A percentile compares a stretch with the other conserved stretches of the same genome.
Conservation (phyloP, 2,113 vertebrate genomes). For the Sceloporus undulatus region DNA sequence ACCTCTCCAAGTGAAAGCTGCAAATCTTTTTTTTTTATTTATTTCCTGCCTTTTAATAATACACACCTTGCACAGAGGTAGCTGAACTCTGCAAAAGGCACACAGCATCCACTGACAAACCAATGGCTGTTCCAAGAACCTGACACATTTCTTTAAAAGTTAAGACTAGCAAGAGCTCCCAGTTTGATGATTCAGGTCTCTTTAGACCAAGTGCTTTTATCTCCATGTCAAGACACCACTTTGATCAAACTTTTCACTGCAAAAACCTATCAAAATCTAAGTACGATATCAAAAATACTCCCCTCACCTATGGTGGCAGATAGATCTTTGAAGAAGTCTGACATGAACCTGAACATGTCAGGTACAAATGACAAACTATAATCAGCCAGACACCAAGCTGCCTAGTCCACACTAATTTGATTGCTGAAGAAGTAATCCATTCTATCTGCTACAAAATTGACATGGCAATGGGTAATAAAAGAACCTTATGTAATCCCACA, state of each 20-base stretch:
- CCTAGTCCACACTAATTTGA: neutral
- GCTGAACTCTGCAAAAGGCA: constrained; percentile 26
- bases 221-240: neutral
- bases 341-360: constrained; percentile 5
- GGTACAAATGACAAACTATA: constrained; percentile 5
- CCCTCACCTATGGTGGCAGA: constrained; percentile 27
- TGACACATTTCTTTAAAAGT: constrained; percentile 34
- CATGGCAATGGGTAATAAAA: neutral
- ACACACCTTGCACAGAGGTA: neutral
- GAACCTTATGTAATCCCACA: neutral
- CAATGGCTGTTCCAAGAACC: constrained; percentile 14
- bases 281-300: constrained; percentile 8
- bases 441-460: constrained; percentile 27
- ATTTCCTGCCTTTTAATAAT: constrained; percentile 19
- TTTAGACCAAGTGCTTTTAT: constrained; percentile 21
- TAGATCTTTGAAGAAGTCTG: constrained; percentile 26
- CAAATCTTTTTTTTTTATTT: constrained; percentile 1
- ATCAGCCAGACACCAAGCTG: neutral
- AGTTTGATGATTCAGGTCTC: constrained; percentile 18
- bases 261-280: constrained; percentile 43
- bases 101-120: constrained; percentile 4
- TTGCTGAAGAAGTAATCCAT: constrained; percentile 10
- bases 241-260: constrained; percentile 31
- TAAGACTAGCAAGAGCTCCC: constrained; percentile 19
- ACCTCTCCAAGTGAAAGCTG: neutral